Base-by-base conservation (phyloP, 2,113 vertebrate species). In the Caracal caracal region DNA sequence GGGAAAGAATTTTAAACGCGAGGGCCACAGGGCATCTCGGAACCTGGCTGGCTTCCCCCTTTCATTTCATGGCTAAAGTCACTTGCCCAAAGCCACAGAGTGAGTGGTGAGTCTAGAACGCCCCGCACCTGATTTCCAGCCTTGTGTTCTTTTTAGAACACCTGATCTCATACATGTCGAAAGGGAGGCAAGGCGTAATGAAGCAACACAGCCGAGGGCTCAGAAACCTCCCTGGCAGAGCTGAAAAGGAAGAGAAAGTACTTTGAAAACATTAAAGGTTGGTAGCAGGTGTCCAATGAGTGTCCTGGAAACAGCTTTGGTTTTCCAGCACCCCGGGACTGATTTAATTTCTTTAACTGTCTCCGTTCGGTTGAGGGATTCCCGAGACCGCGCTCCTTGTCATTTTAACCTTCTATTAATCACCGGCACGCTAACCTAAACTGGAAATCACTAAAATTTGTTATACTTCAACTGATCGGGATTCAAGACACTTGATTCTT, bases 401-500 rank as follows among this genome's bases (percentile, higher is more conserved):
- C 86, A 78, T 75, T 91, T 95, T 90, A 96, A 68, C 97, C 94
- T 70, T n/a, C 95, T 90, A 93, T 98, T 96, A 98, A 97, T 98
- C 97, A 98, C 97, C 96, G 97, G 97, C 68, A 3, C 93, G 93
- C 86, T 56, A 35, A 87, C 68, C 88, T 47, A 66, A 65, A 83
- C 97, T 95, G 95, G 92, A 97, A 97, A 95, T 93, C 78, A 85
- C 94, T 99, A 97, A 98, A 96, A 97, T 85, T 82, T 96, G 95
- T 97, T 96, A 90, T 66, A 93, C 96, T 96, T 96, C 98, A 97
- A 98, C 98, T 84, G 49, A 98, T 96, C 98, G 87, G 97, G 97
- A 98, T 98, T 98, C 97, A 98, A 98, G 96, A 98, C 96, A 96
- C 96, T 95, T 98, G 98, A 96, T 98, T 98, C 98, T 97, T 94